These are phyloP conservation scores for Macrostomum lignano DNA, from an alignment of 1,140 invertebrate genomes.

Conservation along the genomic window DNA sequence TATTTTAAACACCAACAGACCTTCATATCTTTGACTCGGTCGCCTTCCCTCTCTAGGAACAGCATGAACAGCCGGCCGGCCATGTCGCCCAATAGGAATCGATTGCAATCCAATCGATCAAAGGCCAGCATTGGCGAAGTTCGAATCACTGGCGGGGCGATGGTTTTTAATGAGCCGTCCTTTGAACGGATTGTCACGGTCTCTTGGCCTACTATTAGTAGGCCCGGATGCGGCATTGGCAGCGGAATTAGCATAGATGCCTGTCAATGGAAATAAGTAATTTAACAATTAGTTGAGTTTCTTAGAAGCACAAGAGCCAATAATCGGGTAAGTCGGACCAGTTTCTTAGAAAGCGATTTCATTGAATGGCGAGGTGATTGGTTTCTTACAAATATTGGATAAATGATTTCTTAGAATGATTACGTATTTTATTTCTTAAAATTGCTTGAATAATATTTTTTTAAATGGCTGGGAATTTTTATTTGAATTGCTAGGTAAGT, in stretches of 20 bases:
- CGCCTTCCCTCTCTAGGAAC: conserved; percentile 55
- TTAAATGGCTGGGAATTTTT: no score
- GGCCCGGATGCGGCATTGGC: conserved; percentile 64
- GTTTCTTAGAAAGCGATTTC: no score
- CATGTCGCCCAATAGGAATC: conserved; percentile 77
- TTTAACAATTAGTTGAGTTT: conserved; percentile 1
- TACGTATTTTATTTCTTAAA: no score
- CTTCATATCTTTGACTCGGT: conserved; percentile 59
- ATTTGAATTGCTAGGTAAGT: no score
- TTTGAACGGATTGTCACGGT: conserved; percentile 87
- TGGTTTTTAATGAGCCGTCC: conserved; percentile 28
- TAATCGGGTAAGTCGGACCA: no score
- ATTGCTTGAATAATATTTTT: no score
- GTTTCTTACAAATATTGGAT: no score
- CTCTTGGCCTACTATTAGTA: conserved; percentile 82
- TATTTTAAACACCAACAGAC: conserved; percentile 8
- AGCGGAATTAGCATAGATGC: conserved; percentile 29
- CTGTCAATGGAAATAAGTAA: conserved; percentile 1
- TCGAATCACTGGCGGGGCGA: not conserved
- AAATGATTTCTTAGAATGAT: no score
- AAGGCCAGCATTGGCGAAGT: conserved; percentile 57
- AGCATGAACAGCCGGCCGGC: conserved; percentile 79
- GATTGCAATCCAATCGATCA: conserved; percentile 58
- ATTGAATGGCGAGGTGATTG: no score
- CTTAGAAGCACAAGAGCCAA: conserved; percentile 1